Base-by-base conservation (phyloP, 2,113 vertebrate species). In the Corvus cornix region DNA sequence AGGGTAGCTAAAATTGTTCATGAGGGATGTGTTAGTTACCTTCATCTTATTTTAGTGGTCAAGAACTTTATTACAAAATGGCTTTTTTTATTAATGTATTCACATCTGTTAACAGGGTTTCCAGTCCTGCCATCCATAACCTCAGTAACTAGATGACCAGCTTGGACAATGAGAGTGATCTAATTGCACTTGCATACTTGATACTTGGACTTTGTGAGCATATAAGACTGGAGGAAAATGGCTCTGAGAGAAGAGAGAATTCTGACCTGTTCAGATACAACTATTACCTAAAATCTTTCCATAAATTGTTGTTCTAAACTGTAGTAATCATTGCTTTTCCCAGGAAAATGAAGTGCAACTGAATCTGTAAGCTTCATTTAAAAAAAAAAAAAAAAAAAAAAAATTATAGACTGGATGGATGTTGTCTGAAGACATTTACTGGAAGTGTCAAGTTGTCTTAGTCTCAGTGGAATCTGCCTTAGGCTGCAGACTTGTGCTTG, bases 381-480 rank as follows among this genome's bases (percentile, higher is more conserved):
- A 60, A 58, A 55, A 66, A 67, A 84, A 37, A 62, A 53, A 13
- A 35, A 35, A 37, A 37, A 37, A 37, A 37, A 37, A 37, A 28
- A 26, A 23, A 26, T 10, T 77, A 52, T 59, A 44, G 58, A n/a
- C 60, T 77, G 81, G 48, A 39, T 83, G 48, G 33, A 43, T 84
- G 39, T 53, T 94, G 44, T 92, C 82, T 87, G 41, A 73, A 0
- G 10, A 67, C 46, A 58, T 94, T 89, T 93, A 58, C 70, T 81
- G 52, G 41, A 87, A 91, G 69, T 73, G 72, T 84, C 87, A 93
- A 69, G 27, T 70, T 91, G 21, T 60, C 76, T 94, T 87, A 62
- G 56, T 77, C 96, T 94, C 75, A 63, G 46, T 90, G 77, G 84
- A 96, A 74, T 93, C 62, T 84, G 87, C 89, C 79, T 79, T 91